Evolutionary conservation across 2,888 invertebrate genomes (phyloP), one percentile per base, ranked within the genome.

Genomic region (Troilus luridus): DNA sequence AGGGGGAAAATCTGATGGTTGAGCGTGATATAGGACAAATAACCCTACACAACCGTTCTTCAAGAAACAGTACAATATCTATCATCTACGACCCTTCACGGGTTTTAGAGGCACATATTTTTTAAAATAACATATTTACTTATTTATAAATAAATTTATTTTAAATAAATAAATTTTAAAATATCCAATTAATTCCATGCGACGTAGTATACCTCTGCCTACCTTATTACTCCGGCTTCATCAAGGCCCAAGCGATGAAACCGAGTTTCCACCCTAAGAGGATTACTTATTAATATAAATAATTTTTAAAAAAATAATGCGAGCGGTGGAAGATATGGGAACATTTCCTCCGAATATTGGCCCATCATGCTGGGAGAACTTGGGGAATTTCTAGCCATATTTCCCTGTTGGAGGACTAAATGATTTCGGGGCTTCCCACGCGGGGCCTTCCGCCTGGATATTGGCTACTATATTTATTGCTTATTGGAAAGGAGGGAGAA

Each of bases 381-480:
- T 77, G 72, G 6, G 72, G 72, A 77, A 77, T 77, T 77, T 77
- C 72, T 77, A 77, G 72, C 72, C 72, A 77, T 77, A 41, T 77
- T 77, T 77, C 72, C 72, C 72, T 77, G 72, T 77, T 77, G 72
- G 72, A 77, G 72, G 41, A 77, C 41, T 77, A 77, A 77, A 77
- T 77, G 72, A 77, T 77, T 77, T 77, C 72, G 72, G 72, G 41
- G 72, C 72, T 77, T 77, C 72, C 72, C 72, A 77, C 27, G 72
- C 72, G 12, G 41, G 67, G 72, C 72, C 72, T 41, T 77, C 41
- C 72, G 72, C 41, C 27, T 77, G 72, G 72, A 77, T 77, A 77
- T 77, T 77, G 72, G 72, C 72, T 77, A 77, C 72, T 21, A 77
- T 77, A 77, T 77, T 77, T 77, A 77, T 77, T 77, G 72, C 72